A percentile compares a stretch with the other conserved stretches of the same genome.
phyloP scores from a whole-genome alignment of 2,113 vertebrate genomes.

The Mungos mungo region DNA sequence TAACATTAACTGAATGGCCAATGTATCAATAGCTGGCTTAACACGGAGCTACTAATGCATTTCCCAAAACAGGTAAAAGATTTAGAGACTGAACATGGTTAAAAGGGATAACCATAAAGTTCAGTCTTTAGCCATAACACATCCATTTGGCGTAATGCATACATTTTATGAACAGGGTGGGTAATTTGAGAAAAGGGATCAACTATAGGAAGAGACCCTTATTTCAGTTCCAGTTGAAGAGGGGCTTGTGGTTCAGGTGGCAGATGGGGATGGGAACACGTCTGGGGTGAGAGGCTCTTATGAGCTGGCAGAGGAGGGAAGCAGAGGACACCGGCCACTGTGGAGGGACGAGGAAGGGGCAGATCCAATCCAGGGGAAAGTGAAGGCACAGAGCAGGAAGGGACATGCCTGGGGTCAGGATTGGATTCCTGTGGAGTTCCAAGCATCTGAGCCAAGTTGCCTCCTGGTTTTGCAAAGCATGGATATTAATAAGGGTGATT shows the following conservation, averaged over 20 bases:
- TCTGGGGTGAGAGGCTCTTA: neutral
- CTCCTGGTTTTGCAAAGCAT: conserved; percentile 70
- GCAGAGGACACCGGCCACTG: neutral
- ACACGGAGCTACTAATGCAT: neutral
- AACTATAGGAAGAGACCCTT: neutral
- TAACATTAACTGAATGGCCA: neutral
- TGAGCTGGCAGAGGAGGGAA: neutral
- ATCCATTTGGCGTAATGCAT: neutral
- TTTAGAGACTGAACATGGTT: neutral
- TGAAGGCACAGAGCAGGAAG: neutral
- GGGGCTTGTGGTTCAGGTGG: neutral
- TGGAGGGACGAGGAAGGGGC: neutral
- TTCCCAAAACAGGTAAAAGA: neutral
- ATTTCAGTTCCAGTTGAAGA: neutral
- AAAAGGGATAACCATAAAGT: neutral
- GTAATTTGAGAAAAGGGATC: neutral
- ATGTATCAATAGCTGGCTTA: neutral
- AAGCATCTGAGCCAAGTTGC: conserved; percentile 57
- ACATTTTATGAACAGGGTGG: neutral
- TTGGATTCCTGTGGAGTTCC: conserved; percentile 44
- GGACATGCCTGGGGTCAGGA: neutral
- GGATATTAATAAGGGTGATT: conserved; percentile 82
- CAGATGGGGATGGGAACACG: neutral
- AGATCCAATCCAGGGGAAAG: neutral
- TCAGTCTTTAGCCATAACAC: neutral